Conservation (phyloP, 1,140 invertebrate genomes). For the Drosophila prosaltans region DNA sequence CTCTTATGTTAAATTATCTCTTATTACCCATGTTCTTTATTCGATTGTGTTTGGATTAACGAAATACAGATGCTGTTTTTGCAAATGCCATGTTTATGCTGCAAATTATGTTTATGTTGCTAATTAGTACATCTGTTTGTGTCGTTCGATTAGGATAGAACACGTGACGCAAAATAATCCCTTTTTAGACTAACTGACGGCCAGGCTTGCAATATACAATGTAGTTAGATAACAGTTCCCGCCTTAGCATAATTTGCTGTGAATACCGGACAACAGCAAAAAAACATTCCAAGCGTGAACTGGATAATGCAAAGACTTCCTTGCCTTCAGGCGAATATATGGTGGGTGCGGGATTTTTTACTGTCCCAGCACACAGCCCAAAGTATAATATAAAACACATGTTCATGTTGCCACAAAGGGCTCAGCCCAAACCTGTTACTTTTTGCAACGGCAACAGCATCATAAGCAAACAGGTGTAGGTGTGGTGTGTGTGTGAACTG, state of each 20-base stretch:
- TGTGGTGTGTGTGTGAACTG: conserved; percentile 33
- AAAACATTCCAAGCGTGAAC: conserved; percentile 16
- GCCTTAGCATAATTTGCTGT: conserved; percentile 24
- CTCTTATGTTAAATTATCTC: conserved; percentile 41
- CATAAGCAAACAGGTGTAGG: conserved; percentile 42
- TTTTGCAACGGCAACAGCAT: conserved; percentile 1
- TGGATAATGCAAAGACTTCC: conserved; percentile 28
- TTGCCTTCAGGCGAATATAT: conserved; percentile 25
- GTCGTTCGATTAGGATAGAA: conserved; percentile 47
- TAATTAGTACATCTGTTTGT: conserved; percentile 60
- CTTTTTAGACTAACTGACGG: conserved; percentile 22
- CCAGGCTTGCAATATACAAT: conserved; percentile 29
- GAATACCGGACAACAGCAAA: conserved; percentile 4
- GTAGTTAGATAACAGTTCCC: conserved; percentile 39
- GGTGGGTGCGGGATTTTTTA: conserved; percentile 30
- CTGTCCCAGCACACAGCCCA: conserved; percentile 30
- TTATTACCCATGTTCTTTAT: conserved; percentile 44
- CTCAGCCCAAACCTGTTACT: conserved; percentile 29
- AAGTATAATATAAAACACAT: conserved; percentile 64
- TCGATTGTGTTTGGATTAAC: neutral
- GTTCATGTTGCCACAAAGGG: conserved; percentile 69
- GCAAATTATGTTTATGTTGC: conserved; percentile 53
- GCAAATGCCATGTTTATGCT: conserved; percentile 53
- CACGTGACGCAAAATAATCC: conserved; percentile 54
- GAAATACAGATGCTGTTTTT: conserved; percentile 39